Conservation (phyloP, 2,888 invertebrate species). For the Eilema sororculum region DNA sequence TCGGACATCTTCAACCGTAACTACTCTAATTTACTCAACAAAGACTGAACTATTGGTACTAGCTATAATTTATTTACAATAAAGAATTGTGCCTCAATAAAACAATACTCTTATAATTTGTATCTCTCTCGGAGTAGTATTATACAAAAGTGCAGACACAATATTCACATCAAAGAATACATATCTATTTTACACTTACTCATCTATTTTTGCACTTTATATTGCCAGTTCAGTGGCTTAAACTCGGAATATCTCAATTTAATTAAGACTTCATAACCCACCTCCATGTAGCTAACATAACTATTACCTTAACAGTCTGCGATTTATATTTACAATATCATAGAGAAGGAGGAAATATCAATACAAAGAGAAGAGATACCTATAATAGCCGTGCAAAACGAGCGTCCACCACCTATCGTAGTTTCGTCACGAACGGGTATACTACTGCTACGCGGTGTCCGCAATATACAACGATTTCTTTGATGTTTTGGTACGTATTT, state of each 20-base stretch:
- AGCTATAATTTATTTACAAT: conserved; percentile 83
- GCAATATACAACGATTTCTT: conserved; percentile 61
- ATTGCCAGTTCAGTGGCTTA: conserved; percentile 84
- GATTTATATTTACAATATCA: conserved; percentile 78
- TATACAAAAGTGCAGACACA: conserved; percentile 83
- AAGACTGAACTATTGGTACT: conserved; percentile 73
- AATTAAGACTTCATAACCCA: conserved; percentile 84
- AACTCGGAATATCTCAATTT: conserved; percentile 86
- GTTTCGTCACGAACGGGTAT: conserved; percentile 63
- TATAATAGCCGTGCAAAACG: conserved; percentile 48
- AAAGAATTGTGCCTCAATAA: conserved; percentile 83
- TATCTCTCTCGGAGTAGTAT: conserved; percentile 75
- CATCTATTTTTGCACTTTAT: conserved; percentile 85
- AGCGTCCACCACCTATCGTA: conserved; percentile 53
- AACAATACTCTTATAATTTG: conserved; percentile 75
- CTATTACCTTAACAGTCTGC: conserved; percentile 71
- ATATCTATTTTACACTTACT: conserved; percentile 82
- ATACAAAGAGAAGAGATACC: conserved; percentile 72
- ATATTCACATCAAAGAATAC: conserved; percentile 84
- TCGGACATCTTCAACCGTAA: conserved; percentile 54
- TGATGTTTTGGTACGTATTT: conserved; percentile 58
- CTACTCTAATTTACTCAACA: conserved; percentile 72
- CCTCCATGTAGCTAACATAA: conserved; percentile 72
- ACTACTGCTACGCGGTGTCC: conserved; percentile 62
- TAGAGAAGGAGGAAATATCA: conserved; percentile 75